A percentile compares a stretch with the other conserved stretches of the same genome.
These are phyloP conservation scores for Alviniconcha marisindica DNA, from an alignment of 1,140 invertebrate genomes.

Conservation along the genomic window DNA sequence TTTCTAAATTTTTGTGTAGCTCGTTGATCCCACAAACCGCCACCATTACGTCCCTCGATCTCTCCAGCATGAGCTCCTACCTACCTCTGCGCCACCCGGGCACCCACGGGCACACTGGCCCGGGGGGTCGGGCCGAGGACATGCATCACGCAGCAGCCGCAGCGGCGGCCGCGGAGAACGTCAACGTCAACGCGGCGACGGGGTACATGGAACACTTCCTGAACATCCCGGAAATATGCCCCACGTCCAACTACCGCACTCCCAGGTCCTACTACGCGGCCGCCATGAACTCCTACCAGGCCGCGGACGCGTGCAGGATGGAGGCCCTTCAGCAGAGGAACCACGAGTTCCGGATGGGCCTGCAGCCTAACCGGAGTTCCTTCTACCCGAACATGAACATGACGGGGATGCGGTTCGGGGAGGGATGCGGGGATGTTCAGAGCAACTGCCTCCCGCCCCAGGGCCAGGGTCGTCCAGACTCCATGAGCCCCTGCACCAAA, in stretches of 20 bases:
- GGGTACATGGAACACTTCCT: slow-evolving; percentile 74
- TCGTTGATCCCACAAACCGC: not conserved
- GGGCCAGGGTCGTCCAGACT: slow-evolving; percentile 50
- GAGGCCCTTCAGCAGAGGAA: slow-evolving; percentile 69
- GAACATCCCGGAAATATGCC: slow-evolving; percentile 73
- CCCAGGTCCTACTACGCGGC: slow-evolving; percentile 60
- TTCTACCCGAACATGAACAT: slow-evolving; percentile 72
- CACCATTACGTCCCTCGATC: slow-evolving; percentile 24
- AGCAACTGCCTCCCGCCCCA: slow-evolving; percentile 45
- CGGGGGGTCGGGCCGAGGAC: slow-evolving; percentile 39
- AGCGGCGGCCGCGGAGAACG: slow-evolving; percentile 56
- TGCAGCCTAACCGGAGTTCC: slow-evolving; percentile 61
- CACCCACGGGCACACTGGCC: slow-evolving; percentile 44
- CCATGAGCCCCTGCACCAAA: slow-evolving; percentile 65
- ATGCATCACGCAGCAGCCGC: slow-evolving; percentile 55
- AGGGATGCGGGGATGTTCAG: slow-evolving; percentile 48
- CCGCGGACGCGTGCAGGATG: slow-evolving; percentile 67
- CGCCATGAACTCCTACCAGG: slow-evolving; percentile 50
- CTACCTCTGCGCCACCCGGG: slow-evolving; percentile 47
- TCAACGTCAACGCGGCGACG: slow-evolving; percentile 64
- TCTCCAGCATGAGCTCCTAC: slow-evolving; percentile 49
- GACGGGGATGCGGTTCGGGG: slow-evolving; percentile 64
- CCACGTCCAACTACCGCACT: slow-evolving; percentile 66
- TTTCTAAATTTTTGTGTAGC: too few relatives aligned
- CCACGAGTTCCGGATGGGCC: slow-evolving; percentile 70